phyloP scores from a whole-genome alignment of 2,888 invertebrate species.

The Idaea straminata region DNA sequence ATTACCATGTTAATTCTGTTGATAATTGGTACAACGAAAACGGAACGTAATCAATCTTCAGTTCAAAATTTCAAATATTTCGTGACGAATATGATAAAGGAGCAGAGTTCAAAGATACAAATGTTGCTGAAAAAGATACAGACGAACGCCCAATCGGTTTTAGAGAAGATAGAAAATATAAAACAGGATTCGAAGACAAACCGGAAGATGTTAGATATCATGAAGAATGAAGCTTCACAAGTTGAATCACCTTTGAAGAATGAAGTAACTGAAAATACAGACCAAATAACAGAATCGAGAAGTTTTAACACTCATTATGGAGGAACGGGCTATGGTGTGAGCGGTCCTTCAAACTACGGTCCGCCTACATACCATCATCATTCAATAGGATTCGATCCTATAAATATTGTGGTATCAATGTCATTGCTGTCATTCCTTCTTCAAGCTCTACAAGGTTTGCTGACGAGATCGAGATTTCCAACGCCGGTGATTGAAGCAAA shows the following conservation, averaged over 20 bases:
- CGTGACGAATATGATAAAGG: conserved; percentile 59
- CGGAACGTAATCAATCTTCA: conserved; percentile 47
- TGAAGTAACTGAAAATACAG: conserved; percentile 32
- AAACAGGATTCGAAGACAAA: conserved; percentile 36
- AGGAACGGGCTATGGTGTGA: conserved; percentile 57
- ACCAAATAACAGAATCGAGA: conserved; percentile 40
- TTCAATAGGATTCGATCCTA: conserved; percentile 75
- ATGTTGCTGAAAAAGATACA: conserved; percentile 62
- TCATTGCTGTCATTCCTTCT: conserved; percentile 70
- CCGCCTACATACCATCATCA: conserved; percentile 67
- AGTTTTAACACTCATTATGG: conserved; percentile 58
- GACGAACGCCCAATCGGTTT: conserved; percentile 59
- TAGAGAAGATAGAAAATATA: conserved; percentile 57
- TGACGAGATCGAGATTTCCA: conserved; percentile 57
- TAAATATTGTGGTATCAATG: conserved; percentile 72
- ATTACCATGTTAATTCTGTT: conserved; percentile 50
- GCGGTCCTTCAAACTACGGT: conserved; percentile 53
- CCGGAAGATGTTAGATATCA: conserved; percentile 8
- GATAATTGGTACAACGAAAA: conserved; percentile 48
- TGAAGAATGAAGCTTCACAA: conserved; percentile 39
- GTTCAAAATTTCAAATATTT: conserved; percentile 58
- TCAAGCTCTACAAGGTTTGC: conserved; percentile 68
- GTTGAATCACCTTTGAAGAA: conserved; percentile 56
- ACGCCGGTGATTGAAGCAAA: conserved; percentile 67
- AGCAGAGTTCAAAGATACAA: conserved; percentile 66